Percentiles rank a stretch among this genome's conserved stretches.
These are phyloP conservation scores for Meles meles DNA, from an alignment of 2,113 vertebrate genomes.

Conservation along the genomic window DNA sequence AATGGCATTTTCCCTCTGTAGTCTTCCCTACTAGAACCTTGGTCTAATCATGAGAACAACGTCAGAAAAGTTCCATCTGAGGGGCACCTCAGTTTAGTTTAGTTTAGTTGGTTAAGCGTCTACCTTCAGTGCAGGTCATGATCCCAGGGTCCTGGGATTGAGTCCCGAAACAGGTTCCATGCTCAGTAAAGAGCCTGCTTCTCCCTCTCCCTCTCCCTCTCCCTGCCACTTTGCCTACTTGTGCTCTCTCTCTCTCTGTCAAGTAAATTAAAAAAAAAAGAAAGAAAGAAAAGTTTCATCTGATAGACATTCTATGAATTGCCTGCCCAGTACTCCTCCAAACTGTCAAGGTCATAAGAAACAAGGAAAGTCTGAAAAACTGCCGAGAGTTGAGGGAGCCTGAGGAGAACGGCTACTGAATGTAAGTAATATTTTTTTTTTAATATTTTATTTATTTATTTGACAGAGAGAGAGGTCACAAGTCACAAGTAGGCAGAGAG, in stretches of 20 bases:
- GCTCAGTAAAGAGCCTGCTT: too few relatives aligned
- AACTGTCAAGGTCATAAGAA: background rate
- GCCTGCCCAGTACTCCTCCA: background rate
- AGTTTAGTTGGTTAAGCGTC: too few relatives aligned
- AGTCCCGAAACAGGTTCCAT: too few relatives aligned
- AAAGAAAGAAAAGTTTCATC: background rate
- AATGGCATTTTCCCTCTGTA: background rate
- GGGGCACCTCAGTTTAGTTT: background rate
- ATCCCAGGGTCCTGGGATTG: too few relatives aligned
- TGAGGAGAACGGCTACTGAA: background rate
- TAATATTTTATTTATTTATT: too few relatives aligned
- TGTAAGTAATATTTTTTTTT: background rate
- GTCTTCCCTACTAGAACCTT: background rate
- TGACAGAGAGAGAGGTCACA: too few relatives aligned
- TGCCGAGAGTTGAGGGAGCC: background rate
- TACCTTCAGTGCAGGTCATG: too few relatives aligned
- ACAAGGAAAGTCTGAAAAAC: background rate
- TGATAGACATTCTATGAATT: background rate
- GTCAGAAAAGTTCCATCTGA: background rate
- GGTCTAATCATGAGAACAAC: background rate
- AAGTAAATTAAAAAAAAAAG: too few relatives aligned
- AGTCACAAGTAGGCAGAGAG: too few relatives aligned
- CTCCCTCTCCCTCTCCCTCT: too few relatives aligned
- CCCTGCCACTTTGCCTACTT: too few relatives aligned
- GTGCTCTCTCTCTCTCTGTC: too few relatives aligned